These are phyloP conservation scores for Galeopsomyia nigrocyanea DNA, from an alignment of 2,888 invertebrate species.

Conservation along the genomic window DNA sequence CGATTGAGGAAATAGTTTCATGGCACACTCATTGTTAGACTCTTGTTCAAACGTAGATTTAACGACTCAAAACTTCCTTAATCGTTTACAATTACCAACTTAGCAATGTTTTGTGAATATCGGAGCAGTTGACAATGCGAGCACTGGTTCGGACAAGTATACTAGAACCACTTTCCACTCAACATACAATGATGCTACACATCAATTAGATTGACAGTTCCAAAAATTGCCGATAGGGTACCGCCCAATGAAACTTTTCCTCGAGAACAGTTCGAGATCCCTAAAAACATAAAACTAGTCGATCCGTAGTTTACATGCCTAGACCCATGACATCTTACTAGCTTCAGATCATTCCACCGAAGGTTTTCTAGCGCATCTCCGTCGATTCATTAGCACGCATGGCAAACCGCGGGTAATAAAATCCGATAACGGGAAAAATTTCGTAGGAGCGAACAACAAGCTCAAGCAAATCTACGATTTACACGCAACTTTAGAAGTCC, in stretches of 20 bases:
- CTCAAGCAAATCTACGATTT: conserved; percentile 37
- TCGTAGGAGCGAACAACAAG: conserved; percentile 45
- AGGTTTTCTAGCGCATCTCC: conserved; percentile 41
- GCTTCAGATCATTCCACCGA: conserved; percentile 38
- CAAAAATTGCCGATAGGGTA: conserved; percentile 11
- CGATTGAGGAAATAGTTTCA: not conserved
- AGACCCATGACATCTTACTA: conserved; percentile 1
- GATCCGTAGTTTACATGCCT: conserved; percentile 18
- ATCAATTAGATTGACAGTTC: conserved; percentile 8
- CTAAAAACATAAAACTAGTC: not conserved
- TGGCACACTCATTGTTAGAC: conserved; percentile 1
- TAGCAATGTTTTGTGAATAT: not conserved
- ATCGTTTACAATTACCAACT: conserved; percentile 1
- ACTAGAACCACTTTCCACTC: not conserved
- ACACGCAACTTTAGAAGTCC: no score
- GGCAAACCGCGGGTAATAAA: conserved; percentile 29
- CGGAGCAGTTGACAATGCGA: conserved; percentile 14
- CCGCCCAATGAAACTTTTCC: conserved; percentile 10
- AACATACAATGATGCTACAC: conserved; percentile 1
- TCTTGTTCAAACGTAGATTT: no score
- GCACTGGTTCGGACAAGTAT: not conserved
- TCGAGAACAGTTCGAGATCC: not conserved
- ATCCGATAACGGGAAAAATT: conserved; percentile 47
- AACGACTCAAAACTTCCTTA: not conserved
- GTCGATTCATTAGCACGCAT: conserved; percentile 39